A percentile compares a stretch with the other conserved stretches of the same genome.
These are phyloP conservation scores for Rhaphigaster nebulosa DNA, from an alignment of 2,888 invertebrate species.

Conservation along the genomic window DNA sequence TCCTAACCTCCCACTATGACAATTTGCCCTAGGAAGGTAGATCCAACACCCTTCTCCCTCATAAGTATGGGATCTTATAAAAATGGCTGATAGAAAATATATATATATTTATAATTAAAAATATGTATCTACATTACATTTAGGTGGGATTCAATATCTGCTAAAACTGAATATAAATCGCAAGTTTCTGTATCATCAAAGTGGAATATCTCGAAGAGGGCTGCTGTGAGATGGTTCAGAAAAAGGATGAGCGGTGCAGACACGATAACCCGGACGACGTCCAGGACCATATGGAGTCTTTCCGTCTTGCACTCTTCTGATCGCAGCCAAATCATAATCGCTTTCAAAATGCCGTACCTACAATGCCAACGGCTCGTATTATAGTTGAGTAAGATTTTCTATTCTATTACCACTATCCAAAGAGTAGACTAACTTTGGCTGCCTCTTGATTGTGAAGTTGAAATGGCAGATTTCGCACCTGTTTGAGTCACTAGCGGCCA, in stretches of 20 bases:
- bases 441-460: slow-evolving; percentile 33
- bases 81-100: no score
- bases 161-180: not conserved
- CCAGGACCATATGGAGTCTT: not conserved
- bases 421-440: not conserved
- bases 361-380: not conserved
- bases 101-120: no score
- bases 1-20: no score
- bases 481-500: slow-evolving; percentile 80
- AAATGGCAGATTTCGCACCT: slow-evolving; percentile 80
- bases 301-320: not conserved
- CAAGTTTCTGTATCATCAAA: not conserved
- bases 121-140: not conserved
- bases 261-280: not conserved
- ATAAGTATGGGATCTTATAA: no score
- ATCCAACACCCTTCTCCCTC: no score
- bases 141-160: not conserved
- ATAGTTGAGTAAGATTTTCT: not conserved
- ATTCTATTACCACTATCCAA: not conserved
- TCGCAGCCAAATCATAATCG: not conserved
- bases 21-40: no score
- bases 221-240: not conserved
- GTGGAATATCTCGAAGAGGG: not conserved
- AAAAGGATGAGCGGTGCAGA: not conserved
- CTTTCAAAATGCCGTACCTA: slow-evolving; percentile 6